Evolutionary conservation across 1,140 invertebrate species (phyloP).

Genomic region (Liolophura sinensis): DNA sequence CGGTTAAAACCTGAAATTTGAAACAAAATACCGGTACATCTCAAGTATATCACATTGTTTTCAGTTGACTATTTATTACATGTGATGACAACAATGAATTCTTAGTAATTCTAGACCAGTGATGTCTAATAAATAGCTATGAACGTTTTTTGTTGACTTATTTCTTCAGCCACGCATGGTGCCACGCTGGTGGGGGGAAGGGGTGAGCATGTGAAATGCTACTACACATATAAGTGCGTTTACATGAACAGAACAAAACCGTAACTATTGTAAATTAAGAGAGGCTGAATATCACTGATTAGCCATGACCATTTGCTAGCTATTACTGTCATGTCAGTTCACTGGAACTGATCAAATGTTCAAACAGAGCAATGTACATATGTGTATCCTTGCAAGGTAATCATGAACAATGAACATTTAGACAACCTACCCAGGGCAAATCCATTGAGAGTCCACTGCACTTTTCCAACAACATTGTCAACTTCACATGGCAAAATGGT

Average conservation of each 20-base stretch:
- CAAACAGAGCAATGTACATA: not conserved
- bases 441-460: constrained; percentile 95
- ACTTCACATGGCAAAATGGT: constrained; percentile 84
- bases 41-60: not conserved
- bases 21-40: not conserved
- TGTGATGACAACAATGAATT: not conserved
- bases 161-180: not conserved
- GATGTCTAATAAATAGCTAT: not conserved
- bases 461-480: constrained; percentile 78
- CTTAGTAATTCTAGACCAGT: too few relatives aligned
- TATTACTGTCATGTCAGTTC: too few relatives aligned
- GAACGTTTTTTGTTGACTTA: not conserved
- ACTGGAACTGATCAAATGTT: too few relatives aligned
- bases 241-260: too few relatives aligned
- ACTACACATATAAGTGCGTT: too few relatives aligned
- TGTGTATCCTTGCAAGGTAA: not conserved
- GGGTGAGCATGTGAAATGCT: not conserved
- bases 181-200: not conserved
- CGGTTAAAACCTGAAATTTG: constrained; percentile 71
- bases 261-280: too few relatives aligned
- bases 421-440: constrained; percentile 71
- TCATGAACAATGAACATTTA: not conserved
- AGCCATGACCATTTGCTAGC: too few relatives aligned
- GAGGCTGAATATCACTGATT: too few relatives aligned
- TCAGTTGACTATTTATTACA: not conserved